A percentile compares a stretch with the other conserved stretches of the same genome.
These are phyloP conservation scores for Bruchidius siliquastri DNA, from an alignment of 2,888 invertebrate species.

Conservation along the genomic window DNA sequence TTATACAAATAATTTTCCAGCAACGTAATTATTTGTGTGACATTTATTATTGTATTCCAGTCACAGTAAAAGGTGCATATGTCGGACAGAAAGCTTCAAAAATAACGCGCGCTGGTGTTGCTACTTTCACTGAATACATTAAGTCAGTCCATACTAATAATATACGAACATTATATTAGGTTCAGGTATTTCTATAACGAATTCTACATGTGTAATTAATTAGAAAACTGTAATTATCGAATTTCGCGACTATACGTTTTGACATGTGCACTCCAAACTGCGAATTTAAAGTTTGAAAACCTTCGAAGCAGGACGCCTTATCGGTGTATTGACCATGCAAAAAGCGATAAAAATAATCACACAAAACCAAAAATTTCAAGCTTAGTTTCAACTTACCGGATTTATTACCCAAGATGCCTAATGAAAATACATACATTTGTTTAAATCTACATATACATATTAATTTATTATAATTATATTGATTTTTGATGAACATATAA, in stretches of 20 bases:
- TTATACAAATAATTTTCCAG: too few relatives aligned
- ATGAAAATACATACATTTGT: conserved; percentile 1
- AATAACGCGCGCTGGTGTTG: neutral
- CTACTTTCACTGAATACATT: neutral
- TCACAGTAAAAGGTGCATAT: neutral
- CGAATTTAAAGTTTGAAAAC: neutral
- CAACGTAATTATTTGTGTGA: too few relatives aligned
- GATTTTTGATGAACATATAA: neutral
- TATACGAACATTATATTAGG: neutral
- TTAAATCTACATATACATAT: neutral
- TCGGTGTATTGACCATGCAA: neutral
- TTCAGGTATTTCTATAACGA: neutral
- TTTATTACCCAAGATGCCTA: conserved; percentile 53
- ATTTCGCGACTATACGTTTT: neutral
- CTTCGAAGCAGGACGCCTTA: too few relatives aligned
- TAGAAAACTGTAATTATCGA: neutral
- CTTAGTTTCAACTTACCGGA: conserved; percentile 53
- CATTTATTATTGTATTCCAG: neutral
- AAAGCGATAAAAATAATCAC: neutral
- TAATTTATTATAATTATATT: neutral
- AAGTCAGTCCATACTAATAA: neutral
- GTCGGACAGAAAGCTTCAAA: neutral
- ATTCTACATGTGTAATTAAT: neutral
- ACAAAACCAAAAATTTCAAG: neutral
- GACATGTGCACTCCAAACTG: too few relatives aligned